These are phyloP conservation scores for Tricholauxania praeusta DNA, from an alignment of 2,888 invertebrate species.

Conservation along the genomic window DNA sequence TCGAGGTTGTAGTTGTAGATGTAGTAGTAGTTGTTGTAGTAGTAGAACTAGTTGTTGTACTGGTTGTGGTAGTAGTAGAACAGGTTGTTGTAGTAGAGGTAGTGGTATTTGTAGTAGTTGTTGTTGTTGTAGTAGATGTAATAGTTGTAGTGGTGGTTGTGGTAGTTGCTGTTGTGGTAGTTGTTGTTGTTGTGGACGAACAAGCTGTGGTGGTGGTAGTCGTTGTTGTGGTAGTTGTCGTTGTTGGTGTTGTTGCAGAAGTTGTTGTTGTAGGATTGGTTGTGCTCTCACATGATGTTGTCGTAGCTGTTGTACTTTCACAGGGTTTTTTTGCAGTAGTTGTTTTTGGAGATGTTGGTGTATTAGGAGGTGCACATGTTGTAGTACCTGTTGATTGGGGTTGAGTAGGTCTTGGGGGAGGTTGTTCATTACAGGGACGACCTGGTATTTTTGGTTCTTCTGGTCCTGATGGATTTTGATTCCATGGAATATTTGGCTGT, in stretches of 20 bases:
- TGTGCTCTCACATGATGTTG: not conserved
- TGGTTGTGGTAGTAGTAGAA: not conserved
- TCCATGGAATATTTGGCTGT: not conserved
- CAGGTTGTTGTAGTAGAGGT: too few species aligned
- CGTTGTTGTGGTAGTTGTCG: not conserved
- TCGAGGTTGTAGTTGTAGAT: not conserved
- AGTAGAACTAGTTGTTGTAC: not conserved
- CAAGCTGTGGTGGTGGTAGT: not conserved
- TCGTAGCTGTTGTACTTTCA: not conserved
- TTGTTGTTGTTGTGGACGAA: too few species aligned
- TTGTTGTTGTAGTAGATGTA: not conserved
- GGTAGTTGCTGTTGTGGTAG: not conserved
- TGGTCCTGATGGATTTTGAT: not conserved
- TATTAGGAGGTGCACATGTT: too few species aligned
- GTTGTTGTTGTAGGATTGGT: not conserved
- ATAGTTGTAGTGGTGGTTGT: too few species aligned
- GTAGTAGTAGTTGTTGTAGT: not conserved
- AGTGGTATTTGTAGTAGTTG: not conserved
- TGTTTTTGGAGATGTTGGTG: not conserved
- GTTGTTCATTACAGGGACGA: too few species aligned
- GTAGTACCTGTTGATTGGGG: too few species aligned
- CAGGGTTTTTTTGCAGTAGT: conserved; percentile 8
- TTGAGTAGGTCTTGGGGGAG: too few species aligned
- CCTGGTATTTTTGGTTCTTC: too few species aligned
- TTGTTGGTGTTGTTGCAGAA: not conserved